Base-by-base conservation (phyloP, 1,140 invertebrate genomes). In the Temnothorax nylanderi region DNA sequence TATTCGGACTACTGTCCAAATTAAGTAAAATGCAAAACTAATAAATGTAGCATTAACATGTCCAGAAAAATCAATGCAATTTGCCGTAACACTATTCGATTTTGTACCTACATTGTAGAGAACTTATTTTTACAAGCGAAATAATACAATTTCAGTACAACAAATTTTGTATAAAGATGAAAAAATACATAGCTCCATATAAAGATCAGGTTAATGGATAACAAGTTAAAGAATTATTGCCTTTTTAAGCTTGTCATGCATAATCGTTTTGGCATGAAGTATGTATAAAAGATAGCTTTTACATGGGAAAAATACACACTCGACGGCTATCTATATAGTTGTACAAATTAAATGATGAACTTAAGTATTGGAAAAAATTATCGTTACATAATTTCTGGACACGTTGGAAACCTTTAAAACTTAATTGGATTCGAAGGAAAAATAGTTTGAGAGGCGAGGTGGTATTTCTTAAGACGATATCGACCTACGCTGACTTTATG, bases 371-470 rank as follows among this genome's bases (percentile, higher is more conserved):
- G 34, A 80, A 87, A 65, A 85, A 87, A 84, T 89, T 90, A 87
- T 81, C 67, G 26, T 62, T 47, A 60, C 18, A 84, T 82, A 78
- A 84, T 74, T 80, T 80, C 65, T 51, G 85, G 85, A 76, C 49
- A 90, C 56, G 56, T 77, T 41, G 77, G 65, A 89, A 65, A 58
- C 65, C 47, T 47, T 90, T 90, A 75, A 72, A 78, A 34, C 78
- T 89, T 90, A 82, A 90, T 90, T 89, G 74, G 88, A 90, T 78
- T 87, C 67, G 47, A 51, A 78, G 69, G n/a, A 34, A n/a, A 78
- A 80, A 11, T 44, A 67, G 44, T 44, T 51, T 72, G 44, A 60
- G 26, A 44, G 37, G 16, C 13, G 26, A 18, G 44, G 60, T 21
- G 44, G 37, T 76, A 64, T 78, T 77, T 78, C 71, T 78, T 41